Evolutionary conservation across 2,888 invertebrate species (phyloP), one percentile per base, ranked within the genome.

Genomic region (Xestia sexstrigata): DNA sequence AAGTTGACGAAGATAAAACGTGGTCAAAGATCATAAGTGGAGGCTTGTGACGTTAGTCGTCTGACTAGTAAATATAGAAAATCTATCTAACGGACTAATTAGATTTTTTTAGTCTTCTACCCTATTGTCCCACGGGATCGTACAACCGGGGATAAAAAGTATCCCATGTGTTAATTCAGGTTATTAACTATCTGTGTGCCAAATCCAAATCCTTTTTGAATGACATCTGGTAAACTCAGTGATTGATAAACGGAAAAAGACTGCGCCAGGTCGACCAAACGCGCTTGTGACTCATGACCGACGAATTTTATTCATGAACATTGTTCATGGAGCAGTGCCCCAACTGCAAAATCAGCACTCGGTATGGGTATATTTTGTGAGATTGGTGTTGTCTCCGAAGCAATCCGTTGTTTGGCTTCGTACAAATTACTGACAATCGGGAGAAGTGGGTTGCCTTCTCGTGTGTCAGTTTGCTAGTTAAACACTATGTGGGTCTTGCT

Each of bases 371-470:
- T 67, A 47, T 49, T 20, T 20, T 20, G 15, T 26, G n/a, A 20
- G 26, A 17, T 55, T 23, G 3, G 17, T 58, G 35, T 49, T 45
- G 35, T 30, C 39, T 80, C 39, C 42, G 13, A 49, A 60, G 66
- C 76, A 42, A 69, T 83, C 30, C 4, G 55, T 58, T 71, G 49
- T 60, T 52, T 66, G 83, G 69, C 65, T 78, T 42, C 42, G 49
- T 63, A 65, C 83, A 68, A 81, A 83, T 83, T 55, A 72, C 68
- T 45, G 26, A 20, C 71, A 72, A 79, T 26, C n/a, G 15, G 6
- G 45, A 68, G n/a, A 71, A 69, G 45, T 71, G 45, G 79, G 72
- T 79, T 72, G 52, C 65, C 20, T 63, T 42, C 49, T 47, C 58
- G 23, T 49, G 30, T 76, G 52, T 39, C 66, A 60, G 52, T 55